These are phyloP conservation scores for Oscheius myriophilus DNA, from an alignment of 2,888 invertebrate genomes.

Conservation along the genomic window DNA sequence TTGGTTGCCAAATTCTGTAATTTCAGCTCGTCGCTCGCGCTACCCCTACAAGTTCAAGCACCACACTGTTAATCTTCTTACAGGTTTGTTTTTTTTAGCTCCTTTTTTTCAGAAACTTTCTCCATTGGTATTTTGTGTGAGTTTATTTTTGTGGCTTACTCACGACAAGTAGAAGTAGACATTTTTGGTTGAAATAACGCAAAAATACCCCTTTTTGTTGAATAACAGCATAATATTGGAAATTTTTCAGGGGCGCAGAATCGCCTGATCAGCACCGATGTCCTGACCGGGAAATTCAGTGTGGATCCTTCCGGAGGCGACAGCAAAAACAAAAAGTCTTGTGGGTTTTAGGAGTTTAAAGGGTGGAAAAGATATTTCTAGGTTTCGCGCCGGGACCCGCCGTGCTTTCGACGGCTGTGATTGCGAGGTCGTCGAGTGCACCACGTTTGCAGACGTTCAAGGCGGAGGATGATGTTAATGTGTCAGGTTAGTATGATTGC, in stretches of 20 bases:
- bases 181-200: no score
- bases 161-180: neutral
- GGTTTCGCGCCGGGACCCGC: constrained; percentile 56
- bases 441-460: constrained; percentile 70
- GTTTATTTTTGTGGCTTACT: neutral
- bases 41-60: constrained; percentile 70
- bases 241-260: constrained; percentile 9
- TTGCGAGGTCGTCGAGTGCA: constrained; percentile 71
- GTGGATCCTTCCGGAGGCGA: constrained; percentile 34
- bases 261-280: constrained; percentile 88
- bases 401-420: constrained; percentile 71
- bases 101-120: constrained; percentile 9
- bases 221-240: neutral
- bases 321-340: constrained; percentile 47
- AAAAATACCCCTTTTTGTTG: no score
- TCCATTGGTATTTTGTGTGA: neutral
- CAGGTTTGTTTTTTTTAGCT: constrained; percentile 50
- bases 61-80: constrained; percentile 69
- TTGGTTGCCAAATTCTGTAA: neutral
- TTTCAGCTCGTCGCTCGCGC: constrained; percentile 61
- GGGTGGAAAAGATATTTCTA: neutral
- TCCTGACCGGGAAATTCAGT: constrained; percentile 81
- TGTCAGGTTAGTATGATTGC: constrained; percentile 46
- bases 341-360: constrained; percentile 36
- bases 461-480: constrained; percentile 62